Percentiles rank a stretch among this genome's conserved stretches.
phyloP scores from a whole-genome alignment of 2,113 vertebrate species.

The Gorilla gorilla region DNA sequence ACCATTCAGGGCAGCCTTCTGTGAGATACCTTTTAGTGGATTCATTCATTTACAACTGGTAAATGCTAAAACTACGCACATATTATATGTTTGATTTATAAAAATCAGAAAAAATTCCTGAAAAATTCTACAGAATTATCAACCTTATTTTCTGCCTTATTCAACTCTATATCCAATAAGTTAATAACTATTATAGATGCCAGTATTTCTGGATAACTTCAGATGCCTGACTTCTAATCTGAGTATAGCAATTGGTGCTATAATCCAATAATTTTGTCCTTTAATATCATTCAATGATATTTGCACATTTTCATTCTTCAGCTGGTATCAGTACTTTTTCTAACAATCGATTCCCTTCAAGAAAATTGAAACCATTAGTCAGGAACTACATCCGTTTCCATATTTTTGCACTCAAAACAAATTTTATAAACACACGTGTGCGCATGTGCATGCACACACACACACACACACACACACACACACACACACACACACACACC shows the following conservation, averaged over 20 bases:
- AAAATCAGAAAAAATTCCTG: not conserved
- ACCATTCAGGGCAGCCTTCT: not conserved
- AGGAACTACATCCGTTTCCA: not conserved
- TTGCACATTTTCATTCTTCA: not conserved
- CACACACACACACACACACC: not conserved
- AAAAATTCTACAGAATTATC: not conserved
- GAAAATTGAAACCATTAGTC: not conserved
- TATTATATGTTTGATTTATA: not conserved
- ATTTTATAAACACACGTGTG: not conserved
- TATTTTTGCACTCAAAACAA: not conserved
- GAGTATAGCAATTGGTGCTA: no score
- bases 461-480: not conserved
- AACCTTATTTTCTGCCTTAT: not conserved
- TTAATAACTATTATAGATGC: not conserved
- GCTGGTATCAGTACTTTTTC: not conserved
- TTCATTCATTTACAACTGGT: not conserved
- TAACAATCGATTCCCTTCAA: not conserved
- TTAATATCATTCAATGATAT: not conserved
- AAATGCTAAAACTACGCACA: not conserved
- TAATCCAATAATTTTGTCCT: not conserved
- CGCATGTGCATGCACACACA: fast-evolving
- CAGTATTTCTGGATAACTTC: not conserved
- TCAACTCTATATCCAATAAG: not conserved
- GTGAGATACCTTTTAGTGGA: not conserved
- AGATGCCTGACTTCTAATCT: not conserved